Conservation (phyloP, 2,797 vertebrate species). For the Discoglossus pictus region DNA sequence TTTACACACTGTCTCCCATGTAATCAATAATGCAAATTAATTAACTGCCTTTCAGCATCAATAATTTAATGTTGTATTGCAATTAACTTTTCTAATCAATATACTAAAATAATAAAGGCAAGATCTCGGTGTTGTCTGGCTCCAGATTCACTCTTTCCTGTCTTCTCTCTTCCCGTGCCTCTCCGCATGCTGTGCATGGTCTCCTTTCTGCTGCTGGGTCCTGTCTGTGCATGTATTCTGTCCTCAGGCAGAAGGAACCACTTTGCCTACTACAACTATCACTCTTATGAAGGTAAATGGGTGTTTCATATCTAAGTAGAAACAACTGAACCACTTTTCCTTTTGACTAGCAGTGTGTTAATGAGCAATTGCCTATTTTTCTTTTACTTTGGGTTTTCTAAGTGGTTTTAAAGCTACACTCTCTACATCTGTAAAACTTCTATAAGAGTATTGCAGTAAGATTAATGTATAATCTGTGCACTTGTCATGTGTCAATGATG, state of each 20-base stretch:
- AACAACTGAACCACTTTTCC: no score
- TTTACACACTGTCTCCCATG: conserved; percentile 53
- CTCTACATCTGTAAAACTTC: no score
- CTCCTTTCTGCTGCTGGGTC: conserved; percentile 78
- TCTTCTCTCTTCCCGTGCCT: conserved; percentile 76
- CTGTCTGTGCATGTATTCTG: conserved; percentile 82
- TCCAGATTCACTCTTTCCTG: conserved; percentile 72
- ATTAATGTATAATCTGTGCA: no score
- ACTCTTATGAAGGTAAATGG: conserved; percentile 89
- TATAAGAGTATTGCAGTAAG: no score
- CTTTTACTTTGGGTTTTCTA: no score
- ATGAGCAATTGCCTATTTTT: no score
- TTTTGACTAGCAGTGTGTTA: no score
- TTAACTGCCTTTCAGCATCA: conserved; percentile 48
- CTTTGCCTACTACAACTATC: conserved; percentile 96
- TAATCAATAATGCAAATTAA: conserved; percentile 37
- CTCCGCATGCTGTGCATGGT: conserved; percentile 76
- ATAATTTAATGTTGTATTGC: conserved; percentile 19
- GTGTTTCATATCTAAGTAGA: conserved; percentile 53
- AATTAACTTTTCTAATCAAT: no score
- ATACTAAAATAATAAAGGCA: background rate
- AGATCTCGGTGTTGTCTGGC: conserved; percentile 55
- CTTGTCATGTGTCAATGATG: no score
- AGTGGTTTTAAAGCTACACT: no score
- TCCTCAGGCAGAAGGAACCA: conserved; percentile 94